Percentiles rank a stretch among this genome's conserved stretches.
phyloP scores from a whole-genome alignment of 2,888 invertebrate genomes.

The Cantharis flavilabris region DNA sequence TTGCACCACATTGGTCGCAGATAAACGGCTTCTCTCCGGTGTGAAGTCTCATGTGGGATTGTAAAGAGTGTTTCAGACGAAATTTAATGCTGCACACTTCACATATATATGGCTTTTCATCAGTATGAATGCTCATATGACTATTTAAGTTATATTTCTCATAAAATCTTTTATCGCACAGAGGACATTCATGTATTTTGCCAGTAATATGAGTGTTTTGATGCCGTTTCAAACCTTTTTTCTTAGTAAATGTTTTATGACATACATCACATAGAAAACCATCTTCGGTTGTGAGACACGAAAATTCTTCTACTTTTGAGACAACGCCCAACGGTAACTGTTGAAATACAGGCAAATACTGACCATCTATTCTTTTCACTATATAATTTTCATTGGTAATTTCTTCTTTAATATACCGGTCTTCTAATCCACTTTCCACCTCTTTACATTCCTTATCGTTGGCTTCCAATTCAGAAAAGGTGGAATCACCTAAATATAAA shows the following conservation, averaged over 20 bases:
- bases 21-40: background rate
- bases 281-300: background rate
- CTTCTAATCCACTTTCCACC: background rate
- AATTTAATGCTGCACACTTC: background rate
- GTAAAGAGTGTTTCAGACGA: background rate
- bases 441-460: background rate
- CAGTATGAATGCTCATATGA: background rate
- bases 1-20: background rate
- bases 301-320: background rate
- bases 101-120: background rate
- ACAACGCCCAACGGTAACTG: background rate
- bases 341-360: background rate
- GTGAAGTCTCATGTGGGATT: background rate
- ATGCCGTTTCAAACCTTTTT: background rate
- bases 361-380: background rate
- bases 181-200: background rate
- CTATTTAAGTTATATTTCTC: background rate
- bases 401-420: background rate
- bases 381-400: background rate
- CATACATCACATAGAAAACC: background rate
- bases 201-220: background rate
- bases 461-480: background rate
- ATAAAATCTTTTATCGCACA: background rate
- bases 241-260: background rate
- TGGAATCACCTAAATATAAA: background rate